Evolutionary conservation across 2,888 invertebrate genomes (phyloP), one percentile per base, ranked within the genome.

Genomic region (Athetis lepigone): DNA sequence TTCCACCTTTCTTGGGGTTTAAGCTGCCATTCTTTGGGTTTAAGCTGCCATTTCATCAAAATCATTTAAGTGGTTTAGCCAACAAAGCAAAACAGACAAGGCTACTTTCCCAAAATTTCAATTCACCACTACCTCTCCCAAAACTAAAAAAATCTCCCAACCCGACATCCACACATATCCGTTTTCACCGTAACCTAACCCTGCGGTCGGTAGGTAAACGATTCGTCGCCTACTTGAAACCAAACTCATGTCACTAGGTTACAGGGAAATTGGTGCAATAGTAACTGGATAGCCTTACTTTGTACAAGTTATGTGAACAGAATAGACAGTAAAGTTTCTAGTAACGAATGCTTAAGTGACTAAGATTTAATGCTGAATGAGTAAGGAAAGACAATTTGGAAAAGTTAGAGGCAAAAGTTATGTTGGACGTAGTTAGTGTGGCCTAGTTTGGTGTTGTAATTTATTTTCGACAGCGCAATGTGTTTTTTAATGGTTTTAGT

Each of bases 201-300:
- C 83, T 81, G 82, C 75, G 85, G 86, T 82, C 45, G 52, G 55
- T 33, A 42, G 54, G 83, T 88, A 88, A 90, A 84, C 86, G 90
- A 84, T 84, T 88, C 88, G 79, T 83, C 92, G 86, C 92, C 88
- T 86, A 76, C 62, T 57, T 62, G 90, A 85, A 90, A 91, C 77
- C 70, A 71, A 77, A 91, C 71, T 69, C 85, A 79, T 82, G 87
- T 89, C 75, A 90, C 78, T 91, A 83, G 90, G 90, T 86, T 88
- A 90, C 66, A 74, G 78, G 81, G 83, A 82, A 81, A 85, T 80
- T 56, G 60, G 70, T 70, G 49, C 70, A 70, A 43, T 58, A 33
- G 60, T 71, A 78, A 78, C 56, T 16, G 43, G 65, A 78, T 78
- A 75, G 42, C 25, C 40, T 27, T 21, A 27, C 62, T 71, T 18